Percentiles rank a stretch among this genome's conserved stretches.
These are phyloP conservation scores for Brachynemurus nebulosus DNA, from an alignment of 2,888 invertebrate species.

Conservation along the genomic window DNA sequence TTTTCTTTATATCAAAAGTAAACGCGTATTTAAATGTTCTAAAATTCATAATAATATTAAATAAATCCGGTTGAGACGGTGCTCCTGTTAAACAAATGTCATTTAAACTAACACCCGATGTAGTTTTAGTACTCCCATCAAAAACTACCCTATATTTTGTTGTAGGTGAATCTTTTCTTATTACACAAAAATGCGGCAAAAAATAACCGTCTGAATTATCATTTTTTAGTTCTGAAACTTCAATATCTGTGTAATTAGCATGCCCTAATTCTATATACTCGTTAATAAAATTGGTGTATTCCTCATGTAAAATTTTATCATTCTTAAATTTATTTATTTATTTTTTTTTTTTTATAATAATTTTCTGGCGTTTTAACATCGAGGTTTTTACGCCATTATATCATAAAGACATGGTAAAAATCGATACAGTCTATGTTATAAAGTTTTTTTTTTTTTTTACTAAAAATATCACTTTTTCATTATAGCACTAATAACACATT, in stretches of 20 bases:
- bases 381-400: too few species aligned
- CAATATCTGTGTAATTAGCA: neutral
- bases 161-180: neutral
- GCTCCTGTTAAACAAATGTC: neutral
- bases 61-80: neutral
- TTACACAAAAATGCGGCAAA: neutral
- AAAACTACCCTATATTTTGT: neutral
- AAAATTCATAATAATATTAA: neutral
- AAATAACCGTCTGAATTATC: neutral
- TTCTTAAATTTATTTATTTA: too few species aligned
- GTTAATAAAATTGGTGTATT: neutral
- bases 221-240: neutral
- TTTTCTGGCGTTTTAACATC: too few species aligned
- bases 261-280: neutral
- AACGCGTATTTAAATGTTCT: neutral
- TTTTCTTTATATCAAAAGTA: slow-evolving; percentile 1
- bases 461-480: too few species aligned
- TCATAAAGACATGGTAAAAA: too few species aligned
- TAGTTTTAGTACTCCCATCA: neutral
- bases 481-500: too few species aligned
- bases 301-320: neutral
- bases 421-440: too few species aligned
- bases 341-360: too few species aligned
- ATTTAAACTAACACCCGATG: neutral
- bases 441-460: too few species aligned